Evolutionary conservation across 2,113 vertebrate species (phyloP).

Genomic region (cat (Felis catus)): F.catus_Fca126_mat1.0 CM031415.1:140906501-140907000

Average conservation of each 20-base stretch:
- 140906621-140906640: not conserved
- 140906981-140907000: not conserved
- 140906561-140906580: constrained; percentile 68
- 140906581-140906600: constrained; percentile 20
- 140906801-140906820: not conserved
- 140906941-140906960: not conserved
- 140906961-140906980: not conserved
- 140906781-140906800: not conserved
- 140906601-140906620: constrained; percentile 14
- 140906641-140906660: not conserved
- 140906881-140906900: not conserved
- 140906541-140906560: constrained; percentile 18
- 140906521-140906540: constrained; percentile 84
- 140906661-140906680: not conserved
- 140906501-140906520: constrained; percentile 85
- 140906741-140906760: not conserved
- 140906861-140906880: not conserved
- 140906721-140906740: not conserved
- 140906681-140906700: not conserved
- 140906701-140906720: not conserved
- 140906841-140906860: not conserved
- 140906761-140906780: not conserved
- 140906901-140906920: constrained; percentile 20
- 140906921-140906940: constrained; percentile 32
- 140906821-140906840: constrained; percentile 18